Evolutionary conservation across 2,888 invertebrate species (phyloP), one percentile per base, ranked within the genome.

Genomic region (Sclerodermus sp.): DNA sequence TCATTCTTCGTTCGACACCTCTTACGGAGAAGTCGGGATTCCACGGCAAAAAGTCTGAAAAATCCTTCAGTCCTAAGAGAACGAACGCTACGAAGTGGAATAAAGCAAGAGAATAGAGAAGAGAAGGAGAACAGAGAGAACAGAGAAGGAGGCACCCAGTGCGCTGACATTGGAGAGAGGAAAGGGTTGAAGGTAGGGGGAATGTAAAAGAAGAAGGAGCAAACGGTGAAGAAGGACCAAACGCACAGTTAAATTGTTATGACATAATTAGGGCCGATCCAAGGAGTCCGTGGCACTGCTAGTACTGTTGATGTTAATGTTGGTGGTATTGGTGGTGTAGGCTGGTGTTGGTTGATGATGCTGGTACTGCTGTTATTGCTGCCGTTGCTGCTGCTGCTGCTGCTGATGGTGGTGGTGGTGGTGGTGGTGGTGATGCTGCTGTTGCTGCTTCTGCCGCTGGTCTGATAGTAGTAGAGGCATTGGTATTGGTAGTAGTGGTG

Each of bases 181-280:
- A n/a, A n/a, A n/a, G 30, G 30, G 42, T 43, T 15, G 49, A 38
- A 49, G 44, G 23, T 50, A 40, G n/a, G 34, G 16, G 10, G 48
- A 42, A 45, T 31, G 45, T 41, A 30, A 36, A 42, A 31, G 49
- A 51, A 51, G 53, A 47, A 47, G 50, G 38, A 56, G 49, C 45
- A 39, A 42, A 34, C 13, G 43, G 42, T 38, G 41, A 44, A 34
- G 14, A 17, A 45, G 45, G 40, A 31, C 44, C 46, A 32, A 29
- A 41, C 58, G 52, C 53, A 62, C 58, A 49, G 64, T 70, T 64
- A 71, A 76, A 75, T 70, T 74, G 74, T 75, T 74, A 76, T 74
- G 72, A 71, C 76, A 73, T 76, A 76, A 76, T 76, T 76, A 74
- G 71, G 61, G 66, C 51, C 64, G 65, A 73, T 71, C 62, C 57